phyloP scores from a whole-genome alignment of 2,797 vertebrate species.

The Buceros bicornis region DNA sequence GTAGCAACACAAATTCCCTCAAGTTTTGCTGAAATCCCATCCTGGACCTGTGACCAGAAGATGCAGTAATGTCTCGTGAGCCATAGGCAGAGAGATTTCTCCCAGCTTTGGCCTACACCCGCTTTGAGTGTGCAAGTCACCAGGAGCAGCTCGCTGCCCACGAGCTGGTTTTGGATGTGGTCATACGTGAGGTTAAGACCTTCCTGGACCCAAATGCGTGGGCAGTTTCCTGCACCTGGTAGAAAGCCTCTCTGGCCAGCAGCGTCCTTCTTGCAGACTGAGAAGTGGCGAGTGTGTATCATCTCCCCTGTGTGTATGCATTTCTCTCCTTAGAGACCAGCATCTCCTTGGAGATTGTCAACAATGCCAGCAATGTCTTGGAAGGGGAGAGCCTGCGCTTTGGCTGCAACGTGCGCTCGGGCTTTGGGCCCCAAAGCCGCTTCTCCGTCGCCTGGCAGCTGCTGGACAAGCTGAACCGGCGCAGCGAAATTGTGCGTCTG shows the following conservation, averaged over 20 bases:
- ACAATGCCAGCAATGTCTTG: slow-evolving; percentile 88
- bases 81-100: slow-evolving; percentile 40
- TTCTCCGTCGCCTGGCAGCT: slow-evolving; percentile 91
- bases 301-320: slow-evolving; percentile 36
- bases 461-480: slow-evolving; percentile 83
- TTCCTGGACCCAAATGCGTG: slow-evolving; percentile 42
- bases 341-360: slow-evolving; percentile 90
- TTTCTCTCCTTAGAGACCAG: slow-evolving; percentile 89
- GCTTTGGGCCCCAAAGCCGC: slow-evolving; percentile 79
- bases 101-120: slow-evolving; percentile 25
- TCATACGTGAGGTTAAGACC: slow-evolving; percentile 36
- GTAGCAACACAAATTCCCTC: slow-evolving; percentile 25
- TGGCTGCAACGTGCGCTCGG: slow-evolving; percentile 86
- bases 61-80: background rate
- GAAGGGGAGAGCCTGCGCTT: slow-evolving; percentile 91
- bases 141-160: slow-evolving; percentile 69
- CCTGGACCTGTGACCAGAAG: slow-evolving; percentile 51
- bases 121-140: slow-evolving; percentile 46
- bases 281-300: background rate
- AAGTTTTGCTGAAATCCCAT: slow-evolving; percentile 20
- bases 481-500: slow-evolving; percentile 86
- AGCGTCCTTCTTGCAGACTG: slow-evolving; percentile 8
- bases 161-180: slow-evolving; percentile 49
- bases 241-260: slow-evolving; percentile 28
- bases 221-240: slow-evolving; percentile 48